Percentiles rank a stretch among this genome's conserved stretches.
phyloP scores from a whole-genome alignment of 2,888 invertebrate species.

The Esperia sulphurella region DNA sequence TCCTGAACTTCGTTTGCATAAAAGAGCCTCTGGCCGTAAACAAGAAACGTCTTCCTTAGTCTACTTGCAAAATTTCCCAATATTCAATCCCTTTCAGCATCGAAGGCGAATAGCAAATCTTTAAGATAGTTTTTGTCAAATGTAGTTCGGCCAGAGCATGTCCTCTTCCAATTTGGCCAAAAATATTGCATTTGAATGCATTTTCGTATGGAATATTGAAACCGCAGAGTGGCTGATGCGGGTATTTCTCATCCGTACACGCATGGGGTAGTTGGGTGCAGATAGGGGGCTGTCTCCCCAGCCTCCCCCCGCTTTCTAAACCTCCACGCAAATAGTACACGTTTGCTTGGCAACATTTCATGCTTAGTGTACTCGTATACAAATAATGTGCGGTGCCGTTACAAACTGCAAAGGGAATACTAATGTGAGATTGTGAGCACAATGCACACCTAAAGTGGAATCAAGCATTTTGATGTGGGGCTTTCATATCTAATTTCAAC shows the following conservation, averaged over 20 bases:
- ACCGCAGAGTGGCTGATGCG: slow-evolving; percentile 63
- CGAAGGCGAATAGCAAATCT: slow-evolving; percentile 31
- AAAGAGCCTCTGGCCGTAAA: too few relatives aligned
- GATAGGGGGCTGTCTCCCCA: slow-evolving; percentile 25
- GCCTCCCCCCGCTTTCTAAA: slow-evolving; percentile 68
- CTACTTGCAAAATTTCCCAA: too few relatives aligned
- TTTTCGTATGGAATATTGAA: slow-evolving; percentile 74
- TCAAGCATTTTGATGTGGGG: slow-evolving; percentile 18
- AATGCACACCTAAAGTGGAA: slow-evolving; percentile 45
- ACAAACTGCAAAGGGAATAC: slow-evolving; percentile 72
- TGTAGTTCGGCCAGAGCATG: slow-evolving; percentile 13
- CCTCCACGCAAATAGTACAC: slow-evolving; percentile 77
- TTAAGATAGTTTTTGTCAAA: slow-evolving; percentile 45
- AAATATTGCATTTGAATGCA: slow-evolving; percentile 71
- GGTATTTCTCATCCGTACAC: slow-evolving; percentile 63
- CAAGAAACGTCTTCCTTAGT: too few relatives aligned
- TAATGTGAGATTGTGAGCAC: slow-evolving; percentile 57
- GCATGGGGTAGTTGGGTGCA: slow-evolving; percentile 45
- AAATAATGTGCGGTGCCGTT: slow-evolving; percentile 72
- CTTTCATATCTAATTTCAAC: neutral
- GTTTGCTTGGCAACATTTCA: slow-evolving; percentile 79
- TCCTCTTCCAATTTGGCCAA: slow-evolving; percentile 48
- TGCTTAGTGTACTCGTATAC: slow-evolving; percentile 70
- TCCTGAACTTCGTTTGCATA: too few relatives aligned
- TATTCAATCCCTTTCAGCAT: neutral